Conservation (phyloP, 2,113 vertebrate genomes). For the Anthoscopus minutus region DNA sequence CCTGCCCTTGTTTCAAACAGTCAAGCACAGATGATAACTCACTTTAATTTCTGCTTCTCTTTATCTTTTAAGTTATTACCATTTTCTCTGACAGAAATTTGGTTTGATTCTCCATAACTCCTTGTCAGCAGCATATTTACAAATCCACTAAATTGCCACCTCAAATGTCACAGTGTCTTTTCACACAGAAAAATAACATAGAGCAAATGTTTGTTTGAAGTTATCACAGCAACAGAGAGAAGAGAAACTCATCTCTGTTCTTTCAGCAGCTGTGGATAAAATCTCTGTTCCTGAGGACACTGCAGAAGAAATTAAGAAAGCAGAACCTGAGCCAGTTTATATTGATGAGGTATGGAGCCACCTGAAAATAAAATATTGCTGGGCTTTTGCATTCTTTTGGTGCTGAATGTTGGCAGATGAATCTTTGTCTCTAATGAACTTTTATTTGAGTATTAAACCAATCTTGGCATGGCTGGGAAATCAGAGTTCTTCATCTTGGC, state of each 20-base stretch:
- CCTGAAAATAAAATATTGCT: background rate
- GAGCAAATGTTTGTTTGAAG: background rate
- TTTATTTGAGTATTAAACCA: background rate
- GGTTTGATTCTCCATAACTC: background rate
- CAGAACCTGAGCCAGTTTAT: constrained; percentile 86
- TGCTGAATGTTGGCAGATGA: background rate
- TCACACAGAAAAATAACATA: background rate
- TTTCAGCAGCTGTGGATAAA: constrained; percentile 75
- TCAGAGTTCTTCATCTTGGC: background rate
- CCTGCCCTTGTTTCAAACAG: background rate
- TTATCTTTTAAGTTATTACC: background rate
- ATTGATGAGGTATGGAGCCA: constrained; percentile 87
- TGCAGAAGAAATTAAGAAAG: constrained; percentile 72
- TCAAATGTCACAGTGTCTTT: background rate
- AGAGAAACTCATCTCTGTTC: constrained; percentile 20
- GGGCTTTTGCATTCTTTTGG: background rate
- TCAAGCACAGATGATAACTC: background rate
- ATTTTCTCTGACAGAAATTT: background rate
- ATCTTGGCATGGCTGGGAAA: background rate
- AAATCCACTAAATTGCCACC: background rate
- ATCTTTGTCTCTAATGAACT: background rate
- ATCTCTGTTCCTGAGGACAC: constrained; percentile 70
- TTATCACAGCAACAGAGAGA: background rate
- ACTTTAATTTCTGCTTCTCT: background rate
- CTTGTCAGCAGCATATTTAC: background rate